Base-by-base conservation (phyloP, 2,888 invertebrate species). In the Actias luna region DNA sequence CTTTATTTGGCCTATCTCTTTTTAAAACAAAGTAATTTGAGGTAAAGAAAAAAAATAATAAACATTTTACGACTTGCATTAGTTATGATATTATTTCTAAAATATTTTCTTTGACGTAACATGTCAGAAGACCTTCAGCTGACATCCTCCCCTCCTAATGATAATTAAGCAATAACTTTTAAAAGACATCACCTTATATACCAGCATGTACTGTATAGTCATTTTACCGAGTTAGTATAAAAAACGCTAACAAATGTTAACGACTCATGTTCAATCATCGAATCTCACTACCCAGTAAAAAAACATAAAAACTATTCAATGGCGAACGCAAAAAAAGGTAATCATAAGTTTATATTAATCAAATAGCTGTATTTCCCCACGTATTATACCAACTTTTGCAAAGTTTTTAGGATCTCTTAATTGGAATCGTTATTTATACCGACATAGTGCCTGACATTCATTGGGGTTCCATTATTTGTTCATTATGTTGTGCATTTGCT, bases 251-350 rank as follows among this genome's bases (percentile, higher is more conserved):
- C 46, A 50, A 25, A 10, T 50, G 12, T 14, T n/a, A 39, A 59
- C 27, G 8, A 25, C 18, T 18, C 14, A 18, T 52, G 35, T 55
- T 61, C 60, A 52, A 36, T 29, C 61, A 55, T 61, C 50, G 36
- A 27, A 35, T 61, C 36, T 35, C 52, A 55, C 18, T 27, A 55
- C 12, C 29, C 14, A 5, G 27, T 36, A 61, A 61, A 55, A 61
- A 61, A 61, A 18, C 27, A 35, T 61, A 27, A n/a, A 29, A 39
- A 61, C 36, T 27, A 61, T 55, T 61, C 18, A 36, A 39, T 36
- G 39, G 59, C 58, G 29, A 35, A 61, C 52, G 55, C 55, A 61
- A 61, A 61, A 61, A 60, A 36, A 18, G 1, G 3, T 29, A 36
- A 39, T 12, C 12, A n/a, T 50, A 50, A 25, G 25, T 50, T 22